Conservation (phyloP, 2,113 vertebrate genomes). For the Ageneiosus marmoratus region DNA sequence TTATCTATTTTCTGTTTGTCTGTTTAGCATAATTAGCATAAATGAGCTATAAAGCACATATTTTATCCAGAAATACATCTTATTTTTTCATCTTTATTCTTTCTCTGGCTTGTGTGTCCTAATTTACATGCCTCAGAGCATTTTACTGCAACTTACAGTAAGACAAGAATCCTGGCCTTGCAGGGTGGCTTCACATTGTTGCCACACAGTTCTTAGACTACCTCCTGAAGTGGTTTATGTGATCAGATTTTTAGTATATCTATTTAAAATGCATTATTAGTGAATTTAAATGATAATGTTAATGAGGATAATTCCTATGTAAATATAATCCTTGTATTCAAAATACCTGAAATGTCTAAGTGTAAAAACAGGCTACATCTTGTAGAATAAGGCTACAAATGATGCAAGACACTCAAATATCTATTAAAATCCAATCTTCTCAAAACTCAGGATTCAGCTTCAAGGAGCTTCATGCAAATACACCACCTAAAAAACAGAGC, state of each 20-base stretch:
- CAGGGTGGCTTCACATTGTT: not conserved
- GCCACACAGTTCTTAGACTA: no score
- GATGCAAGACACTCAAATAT: not conserved
- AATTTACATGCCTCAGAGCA: not conserved
- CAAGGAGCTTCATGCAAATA: not conserved
- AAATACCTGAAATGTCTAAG: not conserved
- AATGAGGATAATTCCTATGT: not conserved
- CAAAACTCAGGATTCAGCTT: not conserved
- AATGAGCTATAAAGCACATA: not conserved
- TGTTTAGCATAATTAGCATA: not conserved
- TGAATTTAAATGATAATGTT: not conserved
- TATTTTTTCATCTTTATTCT: not conserved
- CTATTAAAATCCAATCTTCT: not conserved
- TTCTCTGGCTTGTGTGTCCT: not conserved
- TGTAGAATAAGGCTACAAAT: no score
- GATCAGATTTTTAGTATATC: not conserved
- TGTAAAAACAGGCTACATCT: not conserved
- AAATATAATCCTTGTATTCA: not conserved
- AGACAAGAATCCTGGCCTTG: not conserved
- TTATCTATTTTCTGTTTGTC: not conserved
- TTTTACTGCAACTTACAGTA: not conserved
- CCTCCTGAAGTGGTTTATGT: not conserved
- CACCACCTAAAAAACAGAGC: not conserved
- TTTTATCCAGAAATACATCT: not conserved
- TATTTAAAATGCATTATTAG: not conserved